Percentiles rank a stretch among this genome's conserved stretches.
phyloP scores from a whole-genome alignment of 2,113 vertebrate genomes.

The Nerophis lumbriciformis region DNA sequence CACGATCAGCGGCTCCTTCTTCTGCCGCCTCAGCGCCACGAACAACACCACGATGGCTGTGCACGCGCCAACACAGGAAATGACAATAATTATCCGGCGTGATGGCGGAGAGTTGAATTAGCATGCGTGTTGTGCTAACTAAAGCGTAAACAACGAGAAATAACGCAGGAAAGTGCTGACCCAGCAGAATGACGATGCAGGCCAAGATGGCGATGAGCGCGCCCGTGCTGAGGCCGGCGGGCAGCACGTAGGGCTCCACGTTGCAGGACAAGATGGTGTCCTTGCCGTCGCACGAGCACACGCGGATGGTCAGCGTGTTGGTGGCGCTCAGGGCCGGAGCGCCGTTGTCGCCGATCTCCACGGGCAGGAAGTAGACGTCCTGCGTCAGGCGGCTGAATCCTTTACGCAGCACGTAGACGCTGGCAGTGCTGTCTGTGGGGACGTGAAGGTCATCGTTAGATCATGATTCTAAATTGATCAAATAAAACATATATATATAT shows the following conservation, averaged over 20 bases:
- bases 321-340: constrained; percentile 86
- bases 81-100: constrained; percentile 21
- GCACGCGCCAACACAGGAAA: constrained; percentile 8
- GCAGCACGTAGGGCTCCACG: constrained; percentile 83
- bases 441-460: neutral
- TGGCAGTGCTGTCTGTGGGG: constrained; percentile 83
- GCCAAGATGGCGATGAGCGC: constrained; percentile 93
- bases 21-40: constrained; percentile 90
- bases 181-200: constrained; percentile 91
- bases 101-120: constrained; percentile 34
- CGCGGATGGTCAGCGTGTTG: constrained; percentile 86
- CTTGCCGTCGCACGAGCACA: constrained; percentile 86
- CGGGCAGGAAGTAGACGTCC: constrained; percentile 85
- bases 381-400: constrained; percentile 88
- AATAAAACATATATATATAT: no score
- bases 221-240: constrained; percentile 88
- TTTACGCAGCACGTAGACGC: constrained; percentile 78
- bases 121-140: constrained; percentile 21
- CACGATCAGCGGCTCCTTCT: constrained; percentile 93
- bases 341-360: constrained; percentile 90
- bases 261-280: constrained; percentile 85
- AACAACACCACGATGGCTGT: constrained; percentile 85
- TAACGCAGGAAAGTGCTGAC: constrained; percentile 63
- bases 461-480: no score
- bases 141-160: neutral